Conservation (phyloP, 2,113 vertebrate genomes). For the Lycaon pictus region DNA sequence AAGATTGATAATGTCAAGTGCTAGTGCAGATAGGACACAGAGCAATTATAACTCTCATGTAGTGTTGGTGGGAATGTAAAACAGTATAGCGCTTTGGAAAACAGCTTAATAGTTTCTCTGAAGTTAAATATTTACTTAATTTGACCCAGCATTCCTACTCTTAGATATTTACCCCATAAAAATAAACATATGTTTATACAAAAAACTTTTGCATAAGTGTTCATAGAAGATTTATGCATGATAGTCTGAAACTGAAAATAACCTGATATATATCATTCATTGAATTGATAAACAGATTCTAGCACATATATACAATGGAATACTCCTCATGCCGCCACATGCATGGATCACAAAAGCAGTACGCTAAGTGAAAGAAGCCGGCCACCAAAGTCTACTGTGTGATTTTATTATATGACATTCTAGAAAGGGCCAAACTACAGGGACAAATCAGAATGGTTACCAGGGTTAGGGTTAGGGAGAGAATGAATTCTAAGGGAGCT, state of each 20-base stretch:
- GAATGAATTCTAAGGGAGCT: neutral
- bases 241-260: neutral
- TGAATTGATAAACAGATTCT: neutral
- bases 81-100: neutral
- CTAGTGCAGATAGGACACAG: neutral
- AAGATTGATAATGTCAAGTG: neutral
- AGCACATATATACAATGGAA: neutral
- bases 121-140: slow-evolving; percentile 31
- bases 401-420: neutral
- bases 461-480: neutral
- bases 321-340: neutral
- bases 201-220: neutral
- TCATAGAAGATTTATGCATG: slow-evolving; percentile 2
- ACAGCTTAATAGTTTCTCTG: neutral
- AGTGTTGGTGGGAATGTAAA: neutral
- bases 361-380: neutral
- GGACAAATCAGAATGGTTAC: neutral
- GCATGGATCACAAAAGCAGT: neutral
- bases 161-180: neutral
- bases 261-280: neutral
- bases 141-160: neutral
- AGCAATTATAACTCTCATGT: neutral
- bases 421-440: neutral
- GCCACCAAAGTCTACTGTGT: neutral
- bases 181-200: neutral